Evolutionary conservation across 2,113 vertebrate genomes (phyloP).

Genomic region (Cyanistes caeruleus): DNA sequence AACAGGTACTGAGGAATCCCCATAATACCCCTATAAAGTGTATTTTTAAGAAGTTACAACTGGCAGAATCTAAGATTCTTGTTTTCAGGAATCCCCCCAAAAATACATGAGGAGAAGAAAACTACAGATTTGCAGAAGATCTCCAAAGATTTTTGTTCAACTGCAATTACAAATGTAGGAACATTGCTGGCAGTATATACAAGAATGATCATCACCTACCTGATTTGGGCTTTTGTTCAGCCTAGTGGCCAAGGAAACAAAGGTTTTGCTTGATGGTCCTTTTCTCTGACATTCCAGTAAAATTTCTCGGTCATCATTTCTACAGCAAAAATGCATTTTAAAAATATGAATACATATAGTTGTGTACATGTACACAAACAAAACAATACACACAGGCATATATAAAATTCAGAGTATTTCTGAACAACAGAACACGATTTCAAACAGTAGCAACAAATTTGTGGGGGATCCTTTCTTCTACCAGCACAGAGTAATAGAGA

Average conservation of each 20-base stretch:
- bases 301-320: constrained; percentile 93
- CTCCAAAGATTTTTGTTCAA: background rate
- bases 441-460: background rate
- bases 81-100: background rate
- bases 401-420: background rate
- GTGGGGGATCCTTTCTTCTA: background rate
- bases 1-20: background rate
- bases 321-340: constrained; percentile 29
- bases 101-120: background rate
- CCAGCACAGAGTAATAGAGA: background rate
- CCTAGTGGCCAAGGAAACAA: constrained; percentile 82
- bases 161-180: background rate
- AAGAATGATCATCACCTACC: constrained; percentile 70
- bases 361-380: background rate
- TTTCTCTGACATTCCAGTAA: constrained; percentile 87
- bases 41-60: background rate
- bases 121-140: background rate
- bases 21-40: background rate
- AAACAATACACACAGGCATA: background rate
- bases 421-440: background rate
- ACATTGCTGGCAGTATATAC: background rate
- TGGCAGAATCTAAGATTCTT: background rate
- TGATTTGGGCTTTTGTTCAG: constrained; percentile 87
- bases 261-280: constrained; percentile 88
- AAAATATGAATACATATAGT: background rate